Evolutionary conservation across 2,888 invertebrate genomes (phyloP).

Genomic region (Beris morrisii): DNA sequence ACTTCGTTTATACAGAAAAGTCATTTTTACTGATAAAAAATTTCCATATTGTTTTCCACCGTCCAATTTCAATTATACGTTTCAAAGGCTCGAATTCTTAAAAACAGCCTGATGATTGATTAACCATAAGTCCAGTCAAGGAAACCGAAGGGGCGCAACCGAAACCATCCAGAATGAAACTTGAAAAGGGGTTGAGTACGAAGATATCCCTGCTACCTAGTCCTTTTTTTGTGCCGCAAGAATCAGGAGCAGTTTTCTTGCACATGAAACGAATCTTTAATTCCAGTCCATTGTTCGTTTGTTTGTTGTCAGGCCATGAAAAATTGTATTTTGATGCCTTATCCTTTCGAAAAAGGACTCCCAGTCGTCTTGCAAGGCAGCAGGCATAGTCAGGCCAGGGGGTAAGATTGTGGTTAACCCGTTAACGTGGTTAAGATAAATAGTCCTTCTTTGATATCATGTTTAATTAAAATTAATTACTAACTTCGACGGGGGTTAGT

Average conservation of each 20-base stretch:
- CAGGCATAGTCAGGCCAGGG: slow-evolving; percentile 13
- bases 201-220: slow-evolving; percentile 21
- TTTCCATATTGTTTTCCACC: too few species aligned
- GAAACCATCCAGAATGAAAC: slow-evolving; percentile 20
- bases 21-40: too few species aligned
- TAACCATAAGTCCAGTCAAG: slow-evolving; percentile 19
- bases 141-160: slow-evolving; percentile 2
- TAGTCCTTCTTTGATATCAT: slow-evolving; percentile 38
- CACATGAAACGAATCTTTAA: slow-evolving; percentile 37
- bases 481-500: slow-evolving; percentile 13
- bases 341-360: slow-evolving; percentile 21
- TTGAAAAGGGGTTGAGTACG: slow-evolving; percentile 15
- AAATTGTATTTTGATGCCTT: slow-evolving; percentile 34
- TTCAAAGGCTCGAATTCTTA: slow-evolving; percentile 18
- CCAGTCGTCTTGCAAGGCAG: slow-evolving; percentile 10
- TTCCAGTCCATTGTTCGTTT: slow-evolving; percentile 37
- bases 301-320: slow-evolving; percentile 37
- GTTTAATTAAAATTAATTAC: slow-evolving; percentile 41
- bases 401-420: slow-evolving; percentile 38
- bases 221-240: not conserved
- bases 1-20: too few species aligned
- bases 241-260: slow-evolving; percentile 1
- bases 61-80: slow-evolving; percentile 18
- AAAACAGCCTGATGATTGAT: slow-evolving; percentile 28
- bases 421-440: slow-evolving; percentile 40